Evolutionary conservation across 2,888 invertebrate species (phyloP), one percentile per base, ranked within the genome.

Genomic region (Galerucella nymphaeae): DNA sequence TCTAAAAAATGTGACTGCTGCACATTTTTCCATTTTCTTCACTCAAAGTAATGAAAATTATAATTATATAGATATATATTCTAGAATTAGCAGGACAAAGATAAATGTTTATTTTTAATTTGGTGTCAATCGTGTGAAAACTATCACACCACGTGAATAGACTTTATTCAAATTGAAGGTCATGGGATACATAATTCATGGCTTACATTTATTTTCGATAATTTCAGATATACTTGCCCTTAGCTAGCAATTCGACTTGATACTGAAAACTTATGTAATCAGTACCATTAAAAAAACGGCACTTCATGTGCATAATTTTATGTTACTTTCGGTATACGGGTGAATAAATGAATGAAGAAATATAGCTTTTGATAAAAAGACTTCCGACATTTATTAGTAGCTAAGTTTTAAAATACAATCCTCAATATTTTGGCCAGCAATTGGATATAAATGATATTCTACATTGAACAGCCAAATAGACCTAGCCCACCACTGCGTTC

Each of bases 131-230:
- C 61, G 18, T 62, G 61, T 62, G 61, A 62, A 62, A 62, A 62
- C 30, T 14, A 30, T 30, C 53, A 53, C 53, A 48, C 9, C 55
- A 57, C 20, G 20, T 57, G 55, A 59, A 14, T 59, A 59, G 23
- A 30, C 38, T 14, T 59, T 59, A 5, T 59, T n/a, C 42, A 11
- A 62, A 16, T 62, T 45, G 65, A 30, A 65, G 65, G 65, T 65
- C 65, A 53, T 16, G 11, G n/a, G 38, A 65, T 65, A 30, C 55
- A 65, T 65, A 30, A 65, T 65, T 65, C 53, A 65, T 53, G 3
- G 11, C 53, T 38, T 38, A 13, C 23, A 23, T 30, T 65, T 38
- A 30, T 65, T 38, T 53, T n/a, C 41, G 38, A 30, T 55, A 53
- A 65, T 65, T 65, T 55, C 10, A 65, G 23, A 14, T 16, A 41